Conservation (phyloP, 2,888 invertebrate genomes). For the Synergus itoensis region DNA sequence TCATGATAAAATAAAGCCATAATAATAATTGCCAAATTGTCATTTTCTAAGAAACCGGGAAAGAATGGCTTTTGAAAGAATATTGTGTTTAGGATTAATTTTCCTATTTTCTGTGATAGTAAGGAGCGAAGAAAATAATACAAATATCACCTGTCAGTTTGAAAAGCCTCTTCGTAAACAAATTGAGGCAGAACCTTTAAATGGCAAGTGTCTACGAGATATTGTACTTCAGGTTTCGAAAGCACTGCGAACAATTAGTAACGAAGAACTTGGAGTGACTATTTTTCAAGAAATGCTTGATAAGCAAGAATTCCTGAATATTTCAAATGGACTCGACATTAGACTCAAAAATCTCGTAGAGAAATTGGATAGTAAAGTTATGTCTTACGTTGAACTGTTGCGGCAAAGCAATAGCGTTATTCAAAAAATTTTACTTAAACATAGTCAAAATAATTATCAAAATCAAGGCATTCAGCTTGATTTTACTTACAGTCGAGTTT, state of each 20-base stretch:
- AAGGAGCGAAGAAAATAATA: constrained; percentile 50
- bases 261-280: constrained; percentile 71
- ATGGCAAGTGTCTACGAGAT: constrained; percentile 73
- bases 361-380: constrained; percentile 68
- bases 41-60: constrained; percentile 16
- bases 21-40: neutral
- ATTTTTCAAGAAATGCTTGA: constrained; percentile 71
- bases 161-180: constrained; percentile 72
- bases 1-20: constrained; percentile 15
- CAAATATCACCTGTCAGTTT: constrained; percentile 65
- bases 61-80: constrained; percentile 33
- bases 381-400: constrained; percentile 65
- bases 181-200: constrained; percentile 70
- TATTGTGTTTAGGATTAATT: constrained; percentile 16
- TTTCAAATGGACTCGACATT: constrained; percentile 60
- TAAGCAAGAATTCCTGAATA: constrained; percentile 68
- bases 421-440: constrained; percentile 64
- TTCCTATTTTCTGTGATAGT: constrained; percentile 6
- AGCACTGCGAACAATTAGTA: constrained; percentile 61
- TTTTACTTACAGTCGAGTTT: constrained; percentile 53
- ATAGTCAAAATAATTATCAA: constrained; percentile 57
- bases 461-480: constrained; percentile 54
- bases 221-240: constrained; percentile 70
- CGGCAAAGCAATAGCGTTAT: constrained; percentile 66
- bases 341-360: constrained; percentile 65